Evolutionary conservation across 2,888 invertebrate genomes (phyloP), one percentile per base, ranked within the genome.

Genomic region (Microchrysa polita): DNA sequence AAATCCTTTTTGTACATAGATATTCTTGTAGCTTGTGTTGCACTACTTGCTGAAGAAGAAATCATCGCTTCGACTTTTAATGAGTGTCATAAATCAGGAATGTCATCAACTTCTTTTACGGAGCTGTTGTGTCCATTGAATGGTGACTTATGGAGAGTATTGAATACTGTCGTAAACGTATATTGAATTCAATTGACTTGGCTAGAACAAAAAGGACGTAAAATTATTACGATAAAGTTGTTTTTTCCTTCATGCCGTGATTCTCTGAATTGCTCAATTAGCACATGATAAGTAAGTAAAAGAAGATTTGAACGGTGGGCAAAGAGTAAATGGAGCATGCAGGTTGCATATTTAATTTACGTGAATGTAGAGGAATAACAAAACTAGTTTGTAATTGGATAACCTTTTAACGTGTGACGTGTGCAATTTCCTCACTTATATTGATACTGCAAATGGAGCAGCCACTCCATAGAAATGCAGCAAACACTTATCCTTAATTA

Each of bases 251-350:
- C 65, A 65, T 18, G 65, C 23, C 48, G 65, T 65, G 65, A 65
- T 65, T 65, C 65, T 44, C 22, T 65, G 65, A 65, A 65, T 65
- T 65, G 22, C 48, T 65, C 65, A 65, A 65, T 65, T 44, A 48
- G 48, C 48, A 48, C 27, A 34, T 7, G 27, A 34, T 34, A 34
- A 34, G 27, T 34, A 34, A 2, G 27, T 34, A 34, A n/a, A n/a
- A n/a, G n/a, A n/a, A n/a, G n/a, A n/a, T n/a, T n/a, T n/a, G n/a
- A n/a, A n/a, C n/a, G n/a, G n/a, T n/a, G n/a, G n/a, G n/a, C n/a
- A n/a, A n/a, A n/a, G n/a, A n/a, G n/a, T n/a, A n/a, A n/a, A n/a
- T n/a, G n/a, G n/a, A n/a, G n/a, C n/a, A n/a, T n/a, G n/a, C n/a
- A n/a, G n/a, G n/a, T n/a, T n/a, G n/a, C n/a, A n/a, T n/a, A n/a